phyloP scores from a whole-genome alignment of 1,140 invertebrate genomes.

The Brachionus manjavacas region DNA sequence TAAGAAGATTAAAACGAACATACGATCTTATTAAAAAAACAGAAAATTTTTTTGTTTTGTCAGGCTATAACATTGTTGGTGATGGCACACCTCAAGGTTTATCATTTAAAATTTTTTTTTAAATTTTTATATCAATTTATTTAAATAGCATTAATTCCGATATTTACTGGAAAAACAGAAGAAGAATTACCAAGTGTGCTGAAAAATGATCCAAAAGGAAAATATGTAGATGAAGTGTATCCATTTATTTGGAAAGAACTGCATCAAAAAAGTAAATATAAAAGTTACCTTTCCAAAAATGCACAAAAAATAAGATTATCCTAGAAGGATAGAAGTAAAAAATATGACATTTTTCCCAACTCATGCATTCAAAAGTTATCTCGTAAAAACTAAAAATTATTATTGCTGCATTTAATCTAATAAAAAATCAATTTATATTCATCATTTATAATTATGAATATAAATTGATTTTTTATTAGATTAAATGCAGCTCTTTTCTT shows the following conservation, averaged over 20 bases:
- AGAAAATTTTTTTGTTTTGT: background rate
- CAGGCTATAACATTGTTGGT: conserved; percentile 77
- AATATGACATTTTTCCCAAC: too few relatives aligned
- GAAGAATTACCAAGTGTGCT: conserved; percentile 77
- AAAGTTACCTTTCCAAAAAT: too few relatives aligned
- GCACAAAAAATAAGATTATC: too few relatives aligned
- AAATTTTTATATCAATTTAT: background rate
- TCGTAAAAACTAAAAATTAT: too few relatives aligned
- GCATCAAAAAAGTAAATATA: conserved; percentile 45
- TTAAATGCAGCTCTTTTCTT: too few relatives aligned
- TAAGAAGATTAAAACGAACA: background rate
- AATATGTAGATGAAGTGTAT: conserved; percentile 67
- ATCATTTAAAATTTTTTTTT: background rate
- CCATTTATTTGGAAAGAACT: conserved; percentile 59
- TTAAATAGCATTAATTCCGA: conserved; percentile 59
- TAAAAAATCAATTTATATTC: too few relatives aligned
- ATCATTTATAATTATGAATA: too few relatives aligned
- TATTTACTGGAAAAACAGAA: conserved; percentile 78
- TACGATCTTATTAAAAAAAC: background rate
- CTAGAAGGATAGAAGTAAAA: too few relatives aligned
- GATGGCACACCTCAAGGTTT: conserved; percentile 72
- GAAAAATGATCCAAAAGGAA: conserved; percentile 65
- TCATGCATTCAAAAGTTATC: too few relatives aligned
- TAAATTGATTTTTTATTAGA: too few relatives aligned
- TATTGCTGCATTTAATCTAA: too few relatives aligned